Conservation (phyloP, 2,797 vertebrate genomes). For the Trichosurus vulpecula region DNA sequence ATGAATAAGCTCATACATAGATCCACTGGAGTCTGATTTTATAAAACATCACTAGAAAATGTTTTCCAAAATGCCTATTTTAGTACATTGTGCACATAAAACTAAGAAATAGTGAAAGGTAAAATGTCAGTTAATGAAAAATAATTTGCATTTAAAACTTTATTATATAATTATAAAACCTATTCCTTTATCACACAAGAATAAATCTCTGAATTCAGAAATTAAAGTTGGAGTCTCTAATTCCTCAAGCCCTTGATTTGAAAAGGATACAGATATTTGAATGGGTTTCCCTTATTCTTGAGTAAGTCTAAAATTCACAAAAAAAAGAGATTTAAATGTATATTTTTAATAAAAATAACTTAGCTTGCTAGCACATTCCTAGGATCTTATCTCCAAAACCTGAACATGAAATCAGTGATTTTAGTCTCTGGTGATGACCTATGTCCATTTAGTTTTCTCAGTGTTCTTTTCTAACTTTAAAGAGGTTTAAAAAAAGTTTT, state of each 20-base stretch:
- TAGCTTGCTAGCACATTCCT: neutral
- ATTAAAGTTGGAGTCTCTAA: neutral
- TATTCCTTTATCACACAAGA: neutral
- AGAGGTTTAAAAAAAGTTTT: constrained; percentile 38
- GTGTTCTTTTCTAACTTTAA: neutral
- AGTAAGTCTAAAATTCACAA: neutral
- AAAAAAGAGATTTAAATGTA: neutral
- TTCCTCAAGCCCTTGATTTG: constrained; percentile 24
- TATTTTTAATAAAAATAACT: neutral
- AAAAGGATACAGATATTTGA: constrained; percentile 25
- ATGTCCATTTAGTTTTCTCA: neutral
- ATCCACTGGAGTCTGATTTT: neutral
- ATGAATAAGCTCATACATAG: neutral
- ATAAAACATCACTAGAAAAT: neutral
- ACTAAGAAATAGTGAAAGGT: constrained; percentile 24
- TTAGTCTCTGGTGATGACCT: neutral
- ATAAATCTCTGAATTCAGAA: neutral
- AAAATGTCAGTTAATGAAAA: constrained; percentile 43
- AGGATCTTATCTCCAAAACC: neutral
- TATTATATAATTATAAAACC: constrained; percentile 4
- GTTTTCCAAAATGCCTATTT: constrained; percentile 35
- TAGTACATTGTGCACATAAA: neutral
- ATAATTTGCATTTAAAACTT: constrained; percentile 9
- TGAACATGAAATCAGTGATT: neutral
- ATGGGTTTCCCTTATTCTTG: neutral